These are phyloP conservation scores for Drosophila bipectinata DNA, from an alignment of 1,140 invertebrate species.

Conservation along the genomic window DNA sequence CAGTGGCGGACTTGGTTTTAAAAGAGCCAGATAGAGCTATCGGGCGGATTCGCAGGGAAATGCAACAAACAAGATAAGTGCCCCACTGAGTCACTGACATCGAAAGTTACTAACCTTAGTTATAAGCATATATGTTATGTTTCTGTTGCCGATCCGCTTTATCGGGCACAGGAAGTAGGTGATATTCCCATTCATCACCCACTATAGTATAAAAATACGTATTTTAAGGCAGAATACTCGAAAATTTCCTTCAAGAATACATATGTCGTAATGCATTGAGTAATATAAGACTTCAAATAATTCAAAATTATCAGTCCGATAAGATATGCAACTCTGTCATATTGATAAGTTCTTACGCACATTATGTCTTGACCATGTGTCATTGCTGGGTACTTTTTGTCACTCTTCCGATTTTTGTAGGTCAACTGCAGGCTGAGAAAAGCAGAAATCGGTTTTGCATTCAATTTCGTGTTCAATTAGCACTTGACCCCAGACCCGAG, in stretches of 20 bases:
- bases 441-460: conserved; percentile 56
- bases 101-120: conserved; percentile 62
- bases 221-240: not conserved
- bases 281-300: not conserved
- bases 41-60: conserved; percentile 21
- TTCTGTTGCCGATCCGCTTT: conserved; percentile 13
- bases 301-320: conserved; percentile 6
- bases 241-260: not conserved
- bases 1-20: not conserved
- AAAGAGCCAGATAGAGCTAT: conserved; percentile 34
- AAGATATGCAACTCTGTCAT: conserved; percentile 5
- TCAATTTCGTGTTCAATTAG: conserved; percentile 65
- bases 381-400: conserved; percentile 20
- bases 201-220: not conserved
- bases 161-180: conserved; percentile 18
- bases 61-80: conserved; percentile 59
- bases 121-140: conserved; percentile 15
- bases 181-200: conserved; percentile 19
- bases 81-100: conserved; percentile 68
- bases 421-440: conserved; percentile 23
- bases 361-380: conserved; percentile 14
- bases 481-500: conserved; percentile 65
- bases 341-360: conserved; percentile 7
- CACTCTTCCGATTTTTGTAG: conserved; percentile 27
- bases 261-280: conserved; percentile 34